Conservation (phyloP, 1,140 invertebrate species). For the Doryteuthis pealeii region DNA sequence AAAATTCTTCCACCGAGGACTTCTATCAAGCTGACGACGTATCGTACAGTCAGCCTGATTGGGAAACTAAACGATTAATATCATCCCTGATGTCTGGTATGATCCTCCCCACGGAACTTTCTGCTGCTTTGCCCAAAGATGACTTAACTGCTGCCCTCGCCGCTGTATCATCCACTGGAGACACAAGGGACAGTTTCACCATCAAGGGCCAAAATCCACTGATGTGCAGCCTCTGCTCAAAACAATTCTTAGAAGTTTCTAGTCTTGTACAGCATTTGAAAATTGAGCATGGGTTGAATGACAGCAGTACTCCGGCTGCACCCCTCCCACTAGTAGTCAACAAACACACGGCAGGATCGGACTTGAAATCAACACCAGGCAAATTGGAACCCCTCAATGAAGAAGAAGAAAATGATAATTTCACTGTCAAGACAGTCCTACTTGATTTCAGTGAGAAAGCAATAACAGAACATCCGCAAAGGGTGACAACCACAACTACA, state of each 20-base stretch:
- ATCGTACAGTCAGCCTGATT: neutral
- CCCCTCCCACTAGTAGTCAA: neutral
- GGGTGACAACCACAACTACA: neutral
- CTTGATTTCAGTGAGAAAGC: neutral
- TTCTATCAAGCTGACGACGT: neutral
- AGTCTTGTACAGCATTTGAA: neutral
- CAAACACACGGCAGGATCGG: neutral
- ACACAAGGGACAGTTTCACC: neutral
- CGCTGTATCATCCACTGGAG: too few species aligned
- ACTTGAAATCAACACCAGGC: neutral
- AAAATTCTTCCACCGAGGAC: neutral
- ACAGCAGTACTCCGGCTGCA: neutral
- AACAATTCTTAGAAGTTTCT: neutral
- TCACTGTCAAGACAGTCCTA: neutral
- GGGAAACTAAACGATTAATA: neutral
- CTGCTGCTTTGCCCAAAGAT: neutral
- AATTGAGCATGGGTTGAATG: neutral
- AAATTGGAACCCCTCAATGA: neutral
- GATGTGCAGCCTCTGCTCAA: slow-evolving; percentile 4
- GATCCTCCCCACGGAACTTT: neutral
- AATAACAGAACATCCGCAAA: neutral
- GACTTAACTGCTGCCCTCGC: neutral
- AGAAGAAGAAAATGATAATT: neutral
- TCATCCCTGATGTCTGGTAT: neutral
- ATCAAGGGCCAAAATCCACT: neutral